A percentile compares a stretch with the other conserved stretches of the same genome.
These are phyloP conservation scores for Pipa parva DNA, from an alignment of 2,113 vertebrate genomes.

Conservation along the genomic window DNA sequence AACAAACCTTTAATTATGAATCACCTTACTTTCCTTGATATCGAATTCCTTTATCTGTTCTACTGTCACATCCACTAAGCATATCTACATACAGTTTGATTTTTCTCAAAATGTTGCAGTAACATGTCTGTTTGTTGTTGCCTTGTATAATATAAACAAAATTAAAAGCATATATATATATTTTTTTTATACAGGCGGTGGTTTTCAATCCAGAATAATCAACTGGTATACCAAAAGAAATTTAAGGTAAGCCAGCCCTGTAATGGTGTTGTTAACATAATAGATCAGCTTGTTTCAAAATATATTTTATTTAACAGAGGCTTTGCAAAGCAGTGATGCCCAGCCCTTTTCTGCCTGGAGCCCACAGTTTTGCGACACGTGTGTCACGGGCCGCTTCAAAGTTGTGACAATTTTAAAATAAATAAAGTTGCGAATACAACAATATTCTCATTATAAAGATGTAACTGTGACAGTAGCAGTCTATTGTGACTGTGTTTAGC, in stretches of 20 bases:
- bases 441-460: no score
- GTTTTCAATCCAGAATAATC: slow-evolving; percentile 99
- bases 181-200: slow-evolving; percentile 79
- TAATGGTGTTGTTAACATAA: no score
- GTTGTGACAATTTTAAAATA: no score
- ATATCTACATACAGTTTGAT: background rate
- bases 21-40: slow-evolving; percentile 49
- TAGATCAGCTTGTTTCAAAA: no score
- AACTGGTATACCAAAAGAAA: slow-evolving; percentile 98
- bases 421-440: no score
- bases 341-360: no score
- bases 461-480: no score
- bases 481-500: no score
- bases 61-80: background rate
- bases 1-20: slow-evolving; percentile 22
- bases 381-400: no score
- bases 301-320: no score
- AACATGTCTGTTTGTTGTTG: background rate
- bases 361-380: no score
- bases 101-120: slow-evolving; percentile 11
- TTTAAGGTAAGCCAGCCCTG: slow-evolving; percentile 79
- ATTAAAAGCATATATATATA: background rate
- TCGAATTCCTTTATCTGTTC: background rate
- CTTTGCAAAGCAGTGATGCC: no score
- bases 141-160: background rate